phyloP scores from a whole-genome alignment of 1,140 invertebrate species.

The Phocides pigmalion region DNA sequence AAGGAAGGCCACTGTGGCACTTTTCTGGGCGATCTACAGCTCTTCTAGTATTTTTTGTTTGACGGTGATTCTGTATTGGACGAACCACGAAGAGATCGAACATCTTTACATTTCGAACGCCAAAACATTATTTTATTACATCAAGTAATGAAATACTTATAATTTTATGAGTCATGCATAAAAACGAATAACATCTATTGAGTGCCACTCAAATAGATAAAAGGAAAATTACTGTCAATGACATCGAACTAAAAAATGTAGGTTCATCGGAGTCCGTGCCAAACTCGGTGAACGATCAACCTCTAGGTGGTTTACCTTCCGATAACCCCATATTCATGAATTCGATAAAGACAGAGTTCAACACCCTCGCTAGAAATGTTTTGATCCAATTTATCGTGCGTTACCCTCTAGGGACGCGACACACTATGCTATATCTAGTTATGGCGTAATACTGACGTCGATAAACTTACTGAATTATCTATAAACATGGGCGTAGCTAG shows the following conservation, averaged over 20 bases:
- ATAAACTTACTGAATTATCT: too few species aligned
- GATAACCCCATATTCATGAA: conserved; percentile 32
- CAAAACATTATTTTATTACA: too few species aligned
- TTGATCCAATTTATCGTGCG: conserved; percentile 29
- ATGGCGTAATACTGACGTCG: not conserved
- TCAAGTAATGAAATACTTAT: too few species aligned
- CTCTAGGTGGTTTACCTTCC: conserved; percentile 17
- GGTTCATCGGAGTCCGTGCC: not conserved
- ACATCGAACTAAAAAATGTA: conserved; percentile 2
- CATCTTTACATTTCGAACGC: too few species aligned
- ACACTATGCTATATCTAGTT: conserved; percentile 4
- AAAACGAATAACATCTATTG: not conserved
- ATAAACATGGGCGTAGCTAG: too few species aligned
- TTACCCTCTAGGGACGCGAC: conserved; percentile 15
- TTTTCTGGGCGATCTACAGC: too few species aligned
- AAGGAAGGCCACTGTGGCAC: too few species aligned
- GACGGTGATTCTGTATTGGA: too few species aligned
- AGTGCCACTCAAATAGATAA: conserved; percentile 8
- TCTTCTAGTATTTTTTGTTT: too few species aligned
- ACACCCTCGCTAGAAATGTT: conserved; percentile 25
- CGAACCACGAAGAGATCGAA: too few species aligned
- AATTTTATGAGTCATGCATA: not conserved
- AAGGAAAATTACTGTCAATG: conserved; percentile 2
- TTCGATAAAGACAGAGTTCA: conserved; percentile 32
- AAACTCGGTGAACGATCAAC: conserved; percentile 16